phyloP scores from a whole-genome alignment of 1,140 invertebrate species.

The Bombus breviceps region DNA sequence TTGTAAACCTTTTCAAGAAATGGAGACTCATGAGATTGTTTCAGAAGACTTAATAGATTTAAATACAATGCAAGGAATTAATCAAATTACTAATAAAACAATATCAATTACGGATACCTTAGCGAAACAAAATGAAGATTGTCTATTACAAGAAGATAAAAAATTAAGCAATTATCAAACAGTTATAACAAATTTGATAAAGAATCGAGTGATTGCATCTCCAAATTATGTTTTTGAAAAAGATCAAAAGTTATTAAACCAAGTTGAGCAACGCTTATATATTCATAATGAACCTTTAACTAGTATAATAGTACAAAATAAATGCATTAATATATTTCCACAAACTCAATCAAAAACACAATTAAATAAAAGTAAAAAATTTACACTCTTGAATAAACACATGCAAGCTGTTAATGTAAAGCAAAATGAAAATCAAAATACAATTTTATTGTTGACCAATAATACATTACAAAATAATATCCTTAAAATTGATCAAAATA shows the following conservation, averaged over 20 bases:
- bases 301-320: constrained; percentile 61
- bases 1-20: constrained; percentile 49
- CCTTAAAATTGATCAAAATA: constrained; percentile 70
- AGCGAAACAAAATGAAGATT: constrained; percentile 28
- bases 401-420: constrained; percentile 74
- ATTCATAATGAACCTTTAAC: constrained; percentile 55
- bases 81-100: constrained; percentile 10
- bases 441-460: constrained; percentile 74
- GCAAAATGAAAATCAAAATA: constrained; percentile 75
- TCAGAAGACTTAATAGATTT: constrained; percentile 29
- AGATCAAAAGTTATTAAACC: constrained; percentile 17
- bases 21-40: constrained; percentile 37
- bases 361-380: constrained; percentile 68
- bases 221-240: constrained; percentile 14
- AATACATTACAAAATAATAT: constrained; percentile 67
- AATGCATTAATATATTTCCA: constrained; percentile 57
- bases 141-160: constrained; percentile 1
- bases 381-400: constrained; percentile 72
- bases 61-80: constrained; percentile 15
- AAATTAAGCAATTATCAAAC: constrained; percentile 30
- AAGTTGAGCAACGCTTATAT: constrained; percentile 56
- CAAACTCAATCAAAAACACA: constrained; percentile 55
- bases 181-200: constrained; percentile 28
- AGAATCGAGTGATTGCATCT: constrained; percentile 20
- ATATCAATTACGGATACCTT: constrained; percentile 2